Conservation (phyloP, 2,888 invertebrate genomes). For the Dasysyrphus albostriatus region DNA sequence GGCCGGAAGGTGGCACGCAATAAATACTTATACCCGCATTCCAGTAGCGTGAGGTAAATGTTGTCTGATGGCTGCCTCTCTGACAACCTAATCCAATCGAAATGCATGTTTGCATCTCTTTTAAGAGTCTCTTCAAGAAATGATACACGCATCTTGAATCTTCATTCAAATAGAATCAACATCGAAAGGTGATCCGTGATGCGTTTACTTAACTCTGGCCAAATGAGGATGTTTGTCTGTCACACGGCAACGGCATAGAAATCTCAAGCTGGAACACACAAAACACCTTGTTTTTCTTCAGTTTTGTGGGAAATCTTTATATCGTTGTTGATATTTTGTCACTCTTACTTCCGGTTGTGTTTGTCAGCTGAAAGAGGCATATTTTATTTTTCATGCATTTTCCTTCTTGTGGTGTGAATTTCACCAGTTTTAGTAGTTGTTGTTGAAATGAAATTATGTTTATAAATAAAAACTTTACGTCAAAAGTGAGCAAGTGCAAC, state of each 20-base stretch:
- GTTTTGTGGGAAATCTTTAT: constrained; percentile 50
- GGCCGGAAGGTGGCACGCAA: constrained; percentile 33
- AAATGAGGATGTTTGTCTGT: constrained; percentile 72
- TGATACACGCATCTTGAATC: constrained; percentile 43
- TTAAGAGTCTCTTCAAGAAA: constrained; percentile 56
- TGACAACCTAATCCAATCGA: constrained; percentile 72
- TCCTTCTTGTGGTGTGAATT: background rate
- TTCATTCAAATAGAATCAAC: constrained; percentile 29
- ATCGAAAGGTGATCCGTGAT: constrained; percentile 64
- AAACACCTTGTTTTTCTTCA: constrained; percentile 37
- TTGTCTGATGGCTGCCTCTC: constrained; percentile 1
- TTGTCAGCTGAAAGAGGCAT: background rate
- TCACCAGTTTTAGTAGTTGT: background rate
- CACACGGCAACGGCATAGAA: constrained; percentile 45
- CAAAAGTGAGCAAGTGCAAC: no score
- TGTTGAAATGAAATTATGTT: no score
- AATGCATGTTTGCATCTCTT: constrained; percentile 71
- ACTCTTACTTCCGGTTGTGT: constrained; percentile 62
- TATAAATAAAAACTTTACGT: no score
- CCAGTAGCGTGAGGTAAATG: constrained; percentile 52
- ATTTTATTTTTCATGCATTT: background rate
- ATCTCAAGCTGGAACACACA: constrained; percentile 15
- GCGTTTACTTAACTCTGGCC: constrained; percentile 49
- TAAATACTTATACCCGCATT: constrained; percentile 52
- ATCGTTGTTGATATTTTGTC: constrained; percentile 30